Evolutionary conservation across 2,113 vertebrate species (phyloP), one percentile per base, ranked within the genome.

Genomic region (Pterocles burchelli): DNA sequence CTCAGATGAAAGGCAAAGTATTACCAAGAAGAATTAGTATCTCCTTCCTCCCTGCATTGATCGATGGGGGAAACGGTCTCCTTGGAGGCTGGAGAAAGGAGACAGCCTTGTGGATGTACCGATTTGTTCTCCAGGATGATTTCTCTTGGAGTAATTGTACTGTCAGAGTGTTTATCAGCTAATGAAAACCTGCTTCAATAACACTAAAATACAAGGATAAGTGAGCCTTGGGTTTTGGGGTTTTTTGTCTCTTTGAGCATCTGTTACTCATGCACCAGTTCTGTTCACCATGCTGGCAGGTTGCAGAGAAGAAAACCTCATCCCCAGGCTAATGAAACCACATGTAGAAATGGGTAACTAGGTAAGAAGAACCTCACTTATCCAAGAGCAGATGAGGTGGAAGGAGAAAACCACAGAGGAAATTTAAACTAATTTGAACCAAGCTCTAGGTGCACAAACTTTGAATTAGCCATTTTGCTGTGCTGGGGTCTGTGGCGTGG

Each of bases 131-230:
- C 77, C 75, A 26, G 84, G 73, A 63, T 59, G 85, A 86, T 88
- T 95, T 85, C 48, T 84, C 62, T 70, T 73, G 29, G 59, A 81
- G 63, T 96, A 94, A 95, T 95, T 25, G 15, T 89, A 77, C 91
- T 96, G 90, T 36, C 49, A 17, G 58, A 77, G 61, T 63, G 72
- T 89, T 97, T 97, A 95, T 91, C 79, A 88, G 71, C 86, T 89
- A 95, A 94, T 97, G 96, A 96, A 98, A 96, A 97, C 93, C 77
- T 93, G 46, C 89, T 95, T 96, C 82, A 61, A 15, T 78, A 89
- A 68, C 48, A 77, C 26, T 41, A 36, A 85, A 76, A 75, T 54
- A n/a, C 52, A 59, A 67, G 63, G 68, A n/a, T 55, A 82, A 86
- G 77, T 83, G 78, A 95, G 63, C 71, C 29, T 59, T 62, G 14